Evolutionary conservation across 2,797 vertebrate genomes (phyloP), one percentile per base, ranked within the genome.

Genomic region (Miichthys miiuy): DNA sequence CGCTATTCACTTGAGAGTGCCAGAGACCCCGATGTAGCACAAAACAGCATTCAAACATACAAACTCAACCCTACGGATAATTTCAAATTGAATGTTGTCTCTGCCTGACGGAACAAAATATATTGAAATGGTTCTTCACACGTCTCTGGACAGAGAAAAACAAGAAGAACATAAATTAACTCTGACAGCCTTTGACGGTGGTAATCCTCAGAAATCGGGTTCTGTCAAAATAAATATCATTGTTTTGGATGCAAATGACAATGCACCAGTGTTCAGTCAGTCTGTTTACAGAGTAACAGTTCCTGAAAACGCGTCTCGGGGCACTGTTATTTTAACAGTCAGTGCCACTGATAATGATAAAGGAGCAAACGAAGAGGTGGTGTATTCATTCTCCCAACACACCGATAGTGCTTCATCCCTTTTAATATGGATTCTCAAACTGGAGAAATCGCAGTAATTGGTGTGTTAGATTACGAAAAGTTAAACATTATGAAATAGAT

Each of bases 181-280:
- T 0, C 3, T 91, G 3, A 93, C 88, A 0, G 87, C 88, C 11
- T 69, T 80, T 65, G 83, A 90, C 27, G 86, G 62, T 2, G 93
- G 94, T 3, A 80, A 78, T 75, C 89, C 87, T 27, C 89, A 78
- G 9, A 78, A 91, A 84, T 82, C 85, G 0, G 62, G 89, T 1
- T 83, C 93, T 46, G 87, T 94, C 23, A 93, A 90, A 83, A 94
- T 95, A 42, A 83, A 87, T 1, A 70, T 95, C 0, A 20, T 87
- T 4, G 93, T 95, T n/a, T 30, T 94, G 14, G 94, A 95, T 76
- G 93, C 81, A 34, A 95, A 95, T 73, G 94, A 95, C 38, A 95
- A 87, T 3, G 68, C 88, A 0, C 91, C 87, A 0, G 77, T 75
- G 6, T 93, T 93, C 27, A 77, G 38, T 20, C 84, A 92, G 47